Evolutionary conservation across 1,140 invertebrate species (phyloP), one percentile per base, ranked within the genome.

Genomic region (Tachypleus tridentatus): DNA sequence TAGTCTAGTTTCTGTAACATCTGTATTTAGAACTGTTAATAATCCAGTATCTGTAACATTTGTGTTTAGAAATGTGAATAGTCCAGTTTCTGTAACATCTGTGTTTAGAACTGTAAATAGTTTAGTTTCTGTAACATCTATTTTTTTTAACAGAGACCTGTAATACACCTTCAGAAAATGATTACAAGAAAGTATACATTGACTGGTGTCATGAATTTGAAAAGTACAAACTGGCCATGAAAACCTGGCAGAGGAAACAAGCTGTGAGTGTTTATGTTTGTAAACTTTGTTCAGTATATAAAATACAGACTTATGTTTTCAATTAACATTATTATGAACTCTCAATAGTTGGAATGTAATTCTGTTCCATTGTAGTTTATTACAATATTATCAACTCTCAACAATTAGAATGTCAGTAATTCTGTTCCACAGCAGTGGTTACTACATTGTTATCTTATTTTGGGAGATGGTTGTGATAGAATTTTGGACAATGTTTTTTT

Each of bases 141-240:
- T 91, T 90, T 47, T 11, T 47, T 51, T 47, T 51, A 78, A 87
- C 88, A 74, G 73, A 76, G 68, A 76, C 72, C 3, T 76, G 74
- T 66, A 72, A 64, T 51, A 66, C 73, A 4, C 89, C 91, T 71
- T 91, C 93, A 76, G 74, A 75, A 59, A 62, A 59, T 3, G 75
- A 76, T 58, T 95, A 93, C 77, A 89, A 93, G 76, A 93, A 93
- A 80, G 90, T 95, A 61, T 95, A 96, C 76, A 91, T 91, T 51
- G 91, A 95, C 76, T 96, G 93, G 93, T 95, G 92, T 78, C 89
- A 94, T 75, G 91, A 95, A 76, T 95, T 96, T 77, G 91, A 95
- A 77, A 95, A 93, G 76, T 96, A 95, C 76, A 95, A 96, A 80
- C 86, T 86, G 56, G 90, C 91, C 8, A 93, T 94, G 90, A 93